Evolutionary conservation across 2,888 invertebrate species (phyloP).

Genomic region (Drosophila dives): DNA sequence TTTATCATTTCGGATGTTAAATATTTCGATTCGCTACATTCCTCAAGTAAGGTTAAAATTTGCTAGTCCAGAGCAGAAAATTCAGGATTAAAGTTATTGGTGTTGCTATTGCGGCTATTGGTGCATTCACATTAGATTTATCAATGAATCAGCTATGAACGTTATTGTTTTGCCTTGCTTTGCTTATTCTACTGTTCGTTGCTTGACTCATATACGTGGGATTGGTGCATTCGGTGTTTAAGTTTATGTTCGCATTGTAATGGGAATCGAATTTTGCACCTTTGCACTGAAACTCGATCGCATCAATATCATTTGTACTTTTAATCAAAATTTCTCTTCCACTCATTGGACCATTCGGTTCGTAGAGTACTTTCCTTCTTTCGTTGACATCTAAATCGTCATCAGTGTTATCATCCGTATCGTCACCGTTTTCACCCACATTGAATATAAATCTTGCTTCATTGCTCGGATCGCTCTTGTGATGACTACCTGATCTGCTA

Average conservation of each 20-base stretch:
- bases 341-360: slow-evolving; percentile 56
- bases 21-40: slow-evolving; percentile 77
- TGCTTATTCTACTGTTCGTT: slow-evolving; percentile 18
- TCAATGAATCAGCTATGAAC: slow-evolving; percentile 64
- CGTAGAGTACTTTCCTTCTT: slow-evolving; percentile 51
- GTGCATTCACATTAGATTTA: slow-evolving; percentile 50
- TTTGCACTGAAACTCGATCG: slow-evolving; percentile 69
- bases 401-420: slow-evolving; percentile 66
- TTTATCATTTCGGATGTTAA: slow-evolving; percentile 75
- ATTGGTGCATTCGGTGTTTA: slow-evolving; percentile 23
- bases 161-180: slow-evolving; percentile 24
- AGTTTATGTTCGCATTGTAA: slow-evolving; percentile 21
- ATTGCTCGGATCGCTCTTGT: slow-evolving; percentile 66
- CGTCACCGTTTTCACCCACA: slow-evolving; percentile 64
- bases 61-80: slow-evolving; percentile 77
- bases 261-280: slow-evolving; percentile 26
- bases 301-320: slow-evolving; percentile 78
- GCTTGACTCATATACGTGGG: slow-evolving; percentile 29
- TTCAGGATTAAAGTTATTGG: slow-evolving; percentile 72
- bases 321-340: slow-evolving; percentile 71
- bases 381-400: slow-evolving; percentile 43
- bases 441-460: slow-evolving; percentile 72
- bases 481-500: slow-evolving; percentile 57
- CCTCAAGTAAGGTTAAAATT: slow-evolving; percentile 75
- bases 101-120: slow-evolving; percentile 39